Base-by-base conservation (phyloP, 2,113 vertebrate species). In the Rana temporaria region DNA sequence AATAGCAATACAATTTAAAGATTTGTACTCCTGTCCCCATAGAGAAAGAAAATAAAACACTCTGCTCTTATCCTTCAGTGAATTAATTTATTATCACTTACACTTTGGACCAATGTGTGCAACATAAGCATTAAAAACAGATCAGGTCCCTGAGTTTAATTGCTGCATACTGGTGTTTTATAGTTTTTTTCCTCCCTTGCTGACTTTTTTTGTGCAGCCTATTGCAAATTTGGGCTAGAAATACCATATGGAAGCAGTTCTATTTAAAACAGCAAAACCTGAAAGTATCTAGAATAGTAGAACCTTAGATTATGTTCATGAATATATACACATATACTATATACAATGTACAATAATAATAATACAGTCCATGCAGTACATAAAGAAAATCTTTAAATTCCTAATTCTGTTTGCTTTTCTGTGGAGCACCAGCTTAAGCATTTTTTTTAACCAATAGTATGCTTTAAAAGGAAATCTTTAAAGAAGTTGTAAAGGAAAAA, bases 51-150 rank as follows among this genome's bases (percentile, higher is more conserved):
- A 67, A 75, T 63, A 75, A 82, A 74, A 74, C 71, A 82, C 62
- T 74, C 62, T 66, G 62, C 48, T 82, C 80, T 75, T 75, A 66
- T 75, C 64, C 24, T 30, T 82, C 75, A 75, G 80, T 75, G 70
- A 60, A 82, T 75, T 82, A 64, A 74, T 82, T 82, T 82, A 71
- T 75, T 82, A 75, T 82, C 70, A 82, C 79, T 73, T 81, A 81
- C 79, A 73, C 59, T 82, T 82, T 82, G 80, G 80, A 82, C 75
- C 62, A 82, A 62, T 75, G 74, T 74, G 80, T 82, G 80, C 70
- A 66, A 56, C 70, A 82, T 82, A 82, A 74, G 70, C 80, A 82
- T 75, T 75, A 82, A 75, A 64, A 82, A 75, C 79, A 75, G 70
- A 82, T 82, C 80, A 74, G 55, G 71, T 30, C 70, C 66, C 57